Percentiles rank a stretch among this genome's conserved stretches.
These are phyloP conservation scores for Harpegnathos saltator DNA, from an alignment of 1,140 invertebrate species.

Conservation along the genomic window DNA sequence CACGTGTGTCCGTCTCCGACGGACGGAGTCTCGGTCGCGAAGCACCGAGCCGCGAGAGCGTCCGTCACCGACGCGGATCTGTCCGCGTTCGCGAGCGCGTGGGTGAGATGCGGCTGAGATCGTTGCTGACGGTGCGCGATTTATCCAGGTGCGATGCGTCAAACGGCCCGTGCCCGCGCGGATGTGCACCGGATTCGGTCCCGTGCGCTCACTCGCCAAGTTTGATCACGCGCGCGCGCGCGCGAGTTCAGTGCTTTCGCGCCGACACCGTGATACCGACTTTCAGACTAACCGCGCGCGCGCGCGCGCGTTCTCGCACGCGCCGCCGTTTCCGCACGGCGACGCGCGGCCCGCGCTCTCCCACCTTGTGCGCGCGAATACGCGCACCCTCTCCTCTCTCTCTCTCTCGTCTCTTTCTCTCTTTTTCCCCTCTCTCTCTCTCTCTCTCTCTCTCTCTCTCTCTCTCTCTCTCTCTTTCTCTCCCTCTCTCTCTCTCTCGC, in stretches of 20 bases:
- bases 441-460: background rate
- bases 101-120: no score
- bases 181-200: constrained; percentile 27
- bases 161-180: background rate
- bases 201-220: constrained; percentile 9
- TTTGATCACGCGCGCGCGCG: no score
- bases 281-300: constrained; percentile 78
- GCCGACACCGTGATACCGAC: constrained; percentile 50
- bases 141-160: background rate
- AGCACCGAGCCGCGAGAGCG: no score
- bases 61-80: no score
- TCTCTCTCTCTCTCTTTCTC: background rate
- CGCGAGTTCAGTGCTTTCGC: constrained; percentile 37
- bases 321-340: constrained; percentile 14
- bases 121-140: no score
- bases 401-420: background rate
- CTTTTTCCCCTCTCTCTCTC: no score
- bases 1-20: no score
- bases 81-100: no score
- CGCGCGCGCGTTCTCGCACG: constrained; percentile 62
- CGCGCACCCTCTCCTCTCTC: background rate
- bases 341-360: constrained; percentile 5
- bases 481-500: background rate
- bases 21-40: no score
- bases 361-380: background rate